Conservation (phyloP, 2,797 vertebrate genomes). For the Okamejei kenojei region DNA sequence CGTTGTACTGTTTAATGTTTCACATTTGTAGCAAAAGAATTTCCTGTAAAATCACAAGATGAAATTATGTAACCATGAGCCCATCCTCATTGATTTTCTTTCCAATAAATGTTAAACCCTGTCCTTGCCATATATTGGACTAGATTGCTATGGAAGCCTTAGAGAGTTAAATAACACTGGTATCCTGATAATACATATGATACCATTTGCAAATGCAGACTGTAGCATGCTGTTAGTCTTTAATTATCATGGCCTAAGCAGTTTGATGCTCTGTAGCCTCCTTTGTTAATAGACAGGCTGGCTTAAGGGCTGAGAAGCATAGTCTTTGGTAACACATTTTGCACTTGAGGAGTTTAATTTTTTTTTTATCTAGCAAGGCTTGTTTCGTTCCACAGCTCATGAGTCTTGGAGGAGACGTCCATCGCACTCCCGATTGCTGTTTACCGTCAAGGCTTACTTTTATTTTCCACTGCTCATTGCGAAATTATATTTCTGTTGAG, state of each 20-base stretch:
- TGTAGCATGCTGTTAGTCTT: slow-evolving; percentile 84
- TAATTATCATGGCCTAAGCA: slow-evolving; percentile 85
- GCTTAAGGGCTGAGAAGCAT: slow-evolving; percentile 59
- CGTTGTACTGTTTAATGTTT: slow-evolving; percentile 32
- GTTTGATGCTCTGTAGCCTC: slow-evolving; percentile 58
- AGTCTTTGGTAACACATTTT: slow-evolving; percentile 54
- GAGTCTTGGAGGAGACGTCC: slow-evolving; percentile 41
- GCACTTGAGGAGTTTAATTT: slow-evolving; percentile 46
- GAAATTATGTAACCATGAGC: slow-evolving; percentile 11
- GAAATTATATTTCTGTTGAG: slow-evolving; percentile 59
- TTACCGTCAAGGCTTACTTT: slow-evolving; percentile 49
- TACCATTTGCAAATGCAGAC: slow-evolving; percentile 85
- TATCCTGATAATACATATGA: slow-evolving; percentile 83
- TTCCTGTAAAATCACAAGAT: slow-evolving; percentile 30
- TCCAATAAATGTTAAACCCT: slow-evolving; percentile 35
- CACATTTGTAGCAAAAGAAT: background rate
- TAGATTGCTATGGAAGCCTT: slow-evolving; percentile 51
- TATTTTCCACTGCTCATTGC: slow-evolving; percentile 51
- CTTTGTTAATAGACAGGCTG: slow-evolving; percentile 55
- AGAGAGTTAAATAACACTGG: slow-evolving; percentile 67
- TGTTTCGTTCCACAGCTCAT: slow-evolving; percentile 46
- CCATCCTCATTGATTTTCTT: slow-evolving; percentile 37
- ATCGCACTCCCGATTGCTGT: slow-evolving; percentile 45
- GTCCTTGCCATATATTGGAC: slow-evolving; percentile 13
- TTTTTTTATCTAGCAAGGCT: slow-evolving; percentile 47